These are phyloP conservation scores for Hedya salicella DNA, from an alignment of 2,888 invertebrate species.

Conservation along the genomic window DNA sequence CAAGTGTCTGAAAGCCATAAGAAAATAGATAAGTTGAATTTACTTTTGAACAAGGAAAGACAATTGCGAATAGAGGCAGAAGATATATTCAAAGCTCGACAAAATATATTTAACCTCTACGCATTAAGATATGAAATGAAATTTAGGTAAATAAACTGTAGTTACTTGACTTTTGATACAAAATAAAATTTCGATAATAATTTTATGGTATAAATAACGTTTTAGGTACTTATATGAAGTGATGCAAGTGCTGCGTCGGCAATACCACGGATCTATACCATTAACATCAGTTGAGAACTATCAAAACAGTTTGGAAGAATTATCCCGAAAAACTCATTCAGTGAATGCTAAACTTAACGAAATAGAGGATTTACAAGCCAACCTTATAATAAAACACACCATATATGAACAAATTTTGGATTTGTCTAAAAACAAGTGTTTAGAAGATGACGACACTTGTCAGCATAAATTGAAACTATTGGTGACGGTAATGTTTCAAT, in stretches of 20 bases:
- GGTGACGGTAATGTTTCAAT: conserved; percentile 59
- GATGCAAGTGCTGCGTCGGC: conserved; percentile 69
- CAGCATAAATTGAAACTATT: conserved; percentile 68
- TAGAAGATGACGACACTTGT: conserved; percentile 64
- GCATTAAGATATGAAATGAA: conserved; percentile 69
- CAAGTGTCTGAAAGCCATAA: conserved; percentile 76
- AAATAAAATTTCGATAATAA: background rate
- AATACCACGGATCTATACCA: conserved; percentile 77
- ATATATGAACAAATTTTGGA: conserved; percentile 73
- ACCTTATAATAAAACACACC: conserved; percentile 70
- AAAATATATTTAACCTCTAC: conserved; percentile 76
- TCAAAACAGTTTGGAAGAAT: conserved; percentile 65
- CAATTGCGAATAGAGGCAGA: conserved; percentile 69
- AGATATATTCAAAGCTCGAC: conserved; percentile 69
- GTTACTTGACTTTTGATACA: conserved; percentile 9
- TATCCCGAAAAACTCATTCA: conserved; percentile 61
- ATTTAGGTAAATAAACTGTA: conserved; percentile 62
- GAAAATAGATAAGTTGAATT: conserved; percentile 70
- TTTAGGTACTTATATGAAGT: conserved; percentile 73
- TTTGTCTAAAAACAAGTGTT: conserved; percentile 65
- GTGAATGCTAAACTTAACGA: conserved; percentile 68
- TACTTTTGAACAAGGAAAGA: conserved; percentile 69
- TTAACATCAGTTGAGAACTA: conserved; percentile 70
- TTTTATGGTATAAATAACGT: conserved; percentile 36
- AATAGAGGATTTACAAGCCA: conserved; percentile 69